These are phyloP conservation scores for Aradophagus sp. DNA, from an alignment of 1,140 invertebrate species.

Conservation along the genomic window DNA sequence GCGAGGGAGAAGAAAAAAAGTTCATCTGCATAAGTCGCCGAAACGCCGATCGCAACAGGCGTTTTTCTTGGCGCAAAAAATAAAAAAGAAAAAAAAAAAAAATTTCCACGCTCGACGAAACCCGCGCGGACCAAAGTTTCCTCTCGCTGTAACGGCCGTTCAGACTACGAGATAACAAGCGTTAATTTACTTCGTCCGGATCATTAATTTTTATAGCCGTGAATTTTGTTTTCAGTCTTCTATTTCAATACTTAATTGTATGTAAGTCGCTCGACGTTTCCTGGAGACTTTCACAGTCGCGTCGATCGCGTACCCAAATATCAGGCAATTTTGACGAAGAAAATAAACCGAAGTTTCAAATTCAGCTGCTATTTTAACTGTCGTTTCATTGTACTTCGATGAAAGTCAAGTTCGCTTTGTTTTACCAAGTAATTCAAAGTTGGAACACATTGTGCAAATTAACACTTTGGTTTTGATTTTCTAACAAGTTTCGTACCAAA, in stretches of 20 bases:
- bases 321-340: too few species aligned
- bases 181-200: slow-evolving; percentile 31
- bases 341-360: too few species aligned
- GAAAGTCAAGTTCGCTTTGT: too few species aligned
- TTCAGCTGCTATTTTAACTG: too few species aligned
- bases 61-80: too few species aligned
- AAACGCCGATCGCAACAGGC: slow-evolving; percentile 3
- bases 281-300: slow-evolving; percentile 29
- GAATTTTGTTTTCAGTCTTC: slow-evolving; percentile 28
- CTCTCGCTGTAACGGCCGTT: slow-evolving; percentile 11
- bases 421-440: too few species aligned
- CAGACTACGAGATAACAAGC: slow-evolving; percentile 18
- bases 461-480: too few species aligned
- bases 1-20: slow-evolving; percentile 10
- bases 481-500: too few species aligned
- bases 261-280: slow-evolving; percentile 8
- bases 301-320: slow-evolving; percentile 1
- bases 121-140: slow-evolving; percentile 10
- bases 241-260: slow-evolving; percentile 20
- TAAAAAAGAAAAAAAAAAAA: too few species aligned
- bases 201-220: slow-evolving; percentile 45
- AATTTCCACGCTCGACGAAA: slow-evolving; percentile 16
- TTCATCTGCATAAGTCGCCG: slow-evolving; percentile 17
- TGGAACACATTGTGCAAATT: too few species aligned
- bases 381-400: too few species aligned